Evolutionary conservation across 2,888 invertebrate species (phyloP).

Genomic region (Phaedon cochleariae): DNA sequence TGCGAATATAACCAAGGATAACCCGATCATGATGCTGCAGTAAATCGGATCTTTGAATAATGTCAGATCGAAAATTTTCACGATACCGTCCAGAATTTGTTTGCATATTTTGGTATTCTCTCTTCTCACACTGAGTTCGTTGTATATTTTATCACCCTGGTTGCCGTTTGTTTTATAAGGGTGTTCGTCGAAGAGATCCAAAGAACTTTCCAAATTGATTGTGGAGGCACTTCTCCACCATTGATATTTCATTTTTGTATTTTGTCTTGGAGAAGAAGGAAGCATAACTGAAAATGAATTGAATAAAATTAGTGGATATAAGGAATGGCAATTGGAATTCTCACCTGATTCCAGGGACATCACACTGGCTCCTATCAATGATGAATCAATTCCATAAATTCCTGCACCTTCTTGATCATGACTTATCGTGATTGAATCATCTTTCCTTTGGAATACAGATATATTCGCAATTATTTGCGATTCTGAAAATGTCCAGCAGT

Average conservation of each 20-base stretch:
- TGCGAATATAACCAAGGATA: constrained; percentile 73
- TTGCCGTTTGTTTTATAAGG: background rate
- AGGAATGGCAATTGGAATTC: constrained; percentile 9
- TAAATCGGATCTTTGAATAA: constrained; percentile 74
- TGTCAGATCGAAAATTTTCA: constrained; percentile 71
- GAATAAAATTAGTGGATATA: background rate
- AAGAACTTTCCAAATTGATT: constrained; percentile 68
- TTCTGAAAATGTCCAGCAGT: too few relatives aligned
- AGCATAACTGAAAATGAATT: constrained; percentile 2
- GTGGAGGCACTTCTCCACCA: constrained; percentile 66
- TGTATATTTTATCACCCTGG: constrained; percentile 32
- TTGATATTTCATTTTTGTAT: constrained; percentile 50
- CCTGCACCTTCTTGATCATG: constrained; percentile 59
- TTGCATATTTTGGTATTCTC: constrained; percentile 30
- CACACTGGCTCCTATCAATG: constrained; percentile 54
- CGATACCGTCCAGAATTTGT: constrained; percentile 55
- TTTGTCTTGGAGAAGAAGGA: constrained; percentile 9
- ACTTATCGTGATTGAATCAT: constrained; percentile 51
- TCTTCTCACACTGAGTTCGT: constrained; percentile 36
- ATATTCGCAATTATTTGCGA: background rate
- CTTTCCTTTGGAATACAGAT: constrained; percentile 28
- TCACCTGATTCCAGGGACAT: constrained; percentile 49
- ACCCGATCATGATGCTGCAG: constrained; percentile 72
- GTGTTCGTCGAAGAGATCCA: constrained; percentile 65
- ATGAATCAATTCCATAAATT: constrained; percentile 62